Conservation (phyloP, 2,888 invertebrate genomes). For the Serripes groenlandicus region DNA sequence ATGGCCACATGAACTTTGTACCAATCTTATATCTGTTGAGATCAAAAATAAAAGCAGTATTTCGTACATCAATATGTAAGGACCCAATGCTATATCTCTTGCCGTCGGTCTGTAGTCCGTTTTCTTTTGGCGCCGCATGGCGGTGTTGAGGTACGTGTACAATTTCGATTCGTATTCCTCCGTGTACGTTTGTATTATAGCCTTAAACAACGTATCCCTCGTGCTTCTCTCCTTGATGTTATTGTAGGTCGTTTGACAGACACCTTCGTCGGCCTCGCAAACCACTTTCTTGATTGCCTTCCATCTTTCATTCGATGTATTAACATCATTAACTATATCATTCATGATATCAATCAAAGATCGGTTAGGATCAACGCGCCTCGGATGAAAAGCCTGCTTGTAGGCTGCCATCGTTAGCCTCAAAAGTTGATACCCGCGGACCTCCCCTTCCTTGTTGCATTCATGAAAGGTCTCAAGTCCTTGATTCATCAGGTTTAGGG, state of each 20-base stretch:
- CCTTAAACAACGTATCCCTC: constrained; percentile 42
- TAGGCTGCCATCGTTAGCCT: constrained; percentile 60
- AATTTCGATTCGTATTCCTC: constrained; percentile 48
- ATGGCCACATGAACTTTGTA: constrained; percentile 58
- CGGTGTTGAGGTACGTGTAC: constrained; percentile 63
- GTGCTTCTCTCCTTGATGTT: constrained; percentile 4
- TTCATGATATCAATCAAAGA: constrained; percentile 32
- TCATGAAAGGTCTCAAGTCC: constrained; percentile 48
- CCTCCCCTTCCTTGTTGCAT: constrained; percentile 8
- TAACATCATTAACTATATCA: constrained; percentile 43
- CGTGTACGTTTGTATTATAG: constrained; percentile 60
- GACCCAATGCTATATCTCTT: constrained; percentile 65
- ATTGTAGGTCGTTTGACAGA: constrained; percentile 12
- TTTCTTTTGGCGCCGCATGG: constrained; percentile 57
- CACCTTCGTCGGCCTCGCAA: constrained; percentile 43
- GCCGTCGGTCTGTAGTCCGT: constrained; percentile 59
- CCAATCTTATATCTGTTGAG: constrained; percentile 53
- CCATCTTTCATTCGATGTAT: constrained; percentile 50
- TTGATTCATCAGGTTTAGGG: background rate
- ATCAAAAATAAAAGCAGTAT: constrained; percentile 62
- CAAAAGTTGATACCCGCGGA: constrained; percentile 44
- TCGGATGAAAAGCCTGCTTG: constrained; percentile 63
- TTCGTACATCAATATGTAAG: constrained; percentile 66
- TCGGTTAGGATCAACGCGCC: constrained; percentile 34
- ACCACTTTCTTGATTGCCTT: constrained; percentile 54